Evolutionary conservation across 2,797 vertebrate genomes (phyloP).

Genomic region (Molossus alvarezi): DNA sequence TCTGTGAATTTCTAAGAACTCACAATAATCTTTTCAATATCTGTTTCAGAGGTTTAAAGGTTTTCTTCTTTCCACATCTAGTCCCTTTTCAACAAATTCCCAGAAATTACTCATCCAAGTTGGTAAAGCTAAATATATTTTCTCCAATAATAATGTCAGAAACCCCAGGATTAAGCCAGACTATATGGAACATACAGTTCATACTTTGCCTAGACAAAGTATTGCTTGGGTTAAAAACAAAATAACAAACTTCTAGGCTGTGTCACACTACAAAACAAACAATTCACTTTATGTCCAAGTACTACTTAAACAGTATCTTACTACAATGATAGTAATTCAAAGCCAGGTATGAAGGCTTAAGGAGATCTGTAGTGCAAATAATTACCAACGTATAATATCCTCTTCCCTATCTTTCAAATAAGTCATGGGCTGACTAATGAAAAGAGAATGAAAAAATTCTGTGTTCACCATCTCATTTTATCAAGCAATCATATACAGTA

Average conservation of each 20-base stretch:
- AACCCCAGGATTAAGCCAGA: constrained; percentile 1
- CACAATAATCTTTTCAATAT: constrained; percentile 41
- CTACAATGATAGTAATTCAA: neutral
- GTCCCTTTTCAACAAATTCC: neutral
- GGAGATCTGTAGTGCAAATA: neutral
- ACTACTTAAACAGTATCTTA: constrained; percentile 36
- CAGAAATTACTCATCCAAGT: neutral
- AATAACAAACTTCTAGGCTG: neutral
- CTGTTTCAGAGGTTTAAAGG: neutral
- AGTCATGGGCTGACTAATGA: neutral
- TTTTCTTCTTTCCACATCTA: constrained; percentile 28
- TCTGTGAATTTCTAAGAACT: constrained; percentile 53
- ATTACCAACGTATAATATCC: neutral
- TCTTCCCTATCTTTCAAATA: neutral
- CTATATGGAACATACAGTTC: neutral
- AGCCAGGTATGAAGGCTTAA: neutral
- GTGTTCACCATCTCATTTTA: neutral
- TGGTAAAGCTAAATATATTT: constrained; percentile 40
- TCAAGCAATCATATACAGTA: neutral
- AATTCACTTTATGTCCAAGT: constrained; percentile 32
- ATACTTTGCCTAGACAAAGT: neutral
- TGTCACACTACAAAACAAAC: neutral
- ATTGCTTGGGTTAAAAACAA: constrained; percentile 44
- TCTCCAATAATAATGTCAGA: neutral
- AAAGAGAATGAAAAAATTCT: constrained; percentile 41